A percentile compares a stretch with the other conserved stretches of the same genome.
Evolutionary conservation across 2,797 vertebrate genomes (phyloP).

Genomic region (Phataginus tetradactyla): DNA sequence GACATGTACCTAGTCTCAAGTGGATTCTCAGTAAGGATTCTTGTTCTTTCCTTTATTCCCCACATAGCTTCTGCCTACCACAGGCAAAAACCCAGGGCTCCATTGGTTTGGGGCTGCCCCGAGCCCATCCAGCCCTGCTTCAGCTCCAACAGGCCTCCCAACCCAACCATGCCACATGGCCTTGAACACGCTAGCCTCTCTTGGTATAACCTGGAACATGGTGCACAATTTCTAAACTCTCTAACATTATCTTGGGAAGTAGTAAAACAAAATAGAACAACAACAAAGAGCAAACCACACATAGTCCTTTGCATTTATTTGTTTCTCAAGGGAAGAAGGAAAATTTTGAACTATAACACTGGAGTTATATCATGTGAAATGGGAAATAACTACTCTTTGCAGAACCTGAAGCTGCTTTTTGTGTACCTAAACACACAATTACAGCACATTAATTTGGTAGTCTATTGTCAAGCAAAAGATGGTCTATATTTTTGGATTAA

Average conservation of each 20-base stretch:
- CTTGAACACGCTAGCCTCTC: neutral
- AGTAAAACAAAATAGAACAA: neutral
- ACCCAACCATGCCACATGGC: neutral
- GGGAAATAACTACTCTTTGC: neutral
- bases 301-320: neutral
- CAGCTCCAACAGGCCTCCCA: neutral
- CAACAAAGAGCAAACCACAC: neutral
- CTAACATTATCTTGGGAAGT: neutral
- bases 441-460: neutral
- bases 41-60: neutral
- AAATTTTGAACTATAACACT: conserved; percentile 24
- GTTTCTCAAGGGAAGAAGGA: conserved; percentile 17
- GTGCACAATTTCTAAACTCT: neutral
- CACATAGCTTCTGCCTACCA: neutral
- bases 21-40: neutral
- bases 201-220: neutral
- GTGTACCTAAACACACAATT: neutral
- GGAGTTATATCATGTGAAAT: neutral
- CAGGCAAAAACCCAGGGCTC: neutral
- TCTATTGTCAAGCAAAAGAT: neutral
- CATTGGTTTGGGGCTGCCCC: neutral
- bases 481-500: neutral
- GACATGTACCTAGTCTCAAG: neutral
- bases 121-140: neutral
- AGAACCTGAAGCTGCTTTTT: neutral